Percentiles rank a stretch among this genome's conserved stretches.
Conservation (phyloP, 2,797 vertebrate genomes). For the Serranus cabrilla region DNA sequence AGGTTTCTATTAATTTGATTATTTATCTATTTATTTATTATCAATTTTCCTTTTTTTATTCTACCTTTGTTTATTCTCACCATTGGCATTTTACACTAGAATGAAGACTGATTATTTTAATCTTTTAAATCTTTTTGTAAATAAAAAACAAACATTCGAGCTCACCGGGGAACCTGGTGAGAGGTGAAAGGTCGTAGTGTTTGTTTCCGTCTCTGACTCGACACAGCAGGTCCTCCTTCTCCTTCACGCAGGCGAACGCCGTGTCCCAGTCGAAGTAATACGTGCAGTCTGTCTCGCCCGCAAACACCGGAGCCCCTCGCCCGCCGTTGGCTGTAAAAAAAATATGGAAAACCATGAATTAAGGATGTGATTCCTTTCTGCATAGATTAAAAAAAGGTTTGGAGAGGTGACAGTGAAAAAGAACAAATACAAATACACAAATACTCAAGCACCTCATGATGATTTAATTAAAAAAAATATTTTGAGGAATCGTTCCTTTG, state of each 20-base stretch:
- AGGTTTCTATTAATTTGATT: no score
- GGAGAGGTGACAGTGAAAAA: background rate
- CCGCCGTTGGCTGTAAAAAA: constrained; percentile 83
- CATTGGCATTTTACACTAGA: no score
- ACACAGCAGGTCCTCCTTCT: constrained; percentile 92
- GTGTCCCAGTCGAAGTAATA: constrained; percentile 97
- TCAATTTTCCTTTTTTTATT: no score
- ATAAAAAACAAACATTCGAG: no score
- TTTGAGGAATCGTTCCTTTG: background rate
- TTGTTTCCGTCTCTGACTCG: constrained; percentile 85
- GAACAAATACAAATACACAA: background rate
- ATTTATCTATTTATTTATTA: no score
- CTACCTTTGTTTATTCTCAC: no score
- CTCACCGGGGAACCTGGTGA: constrained; percentile 90
- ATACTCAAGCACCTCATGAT: background rate
- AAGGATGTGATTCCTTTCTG: background rate
- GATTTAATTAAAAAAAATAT: background rate
- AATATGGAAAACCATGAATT: background rate
- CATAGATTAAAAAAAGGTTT: no score
- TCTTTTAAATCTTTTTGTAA: no score
- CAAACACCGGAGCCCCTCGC: constrained; percentile 89
- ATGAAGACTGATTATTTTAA: no score
- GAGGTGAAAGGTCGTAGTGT: constrained; percentile 91
- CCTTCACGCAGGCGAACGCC: constrained; percentile 90
- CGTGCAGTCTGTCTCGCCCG: constrained; percentile 93